phyloP scores from a whole-genome alignment of 2,888 invertebrate genomes.

The Griposia aprilina region DNA sequence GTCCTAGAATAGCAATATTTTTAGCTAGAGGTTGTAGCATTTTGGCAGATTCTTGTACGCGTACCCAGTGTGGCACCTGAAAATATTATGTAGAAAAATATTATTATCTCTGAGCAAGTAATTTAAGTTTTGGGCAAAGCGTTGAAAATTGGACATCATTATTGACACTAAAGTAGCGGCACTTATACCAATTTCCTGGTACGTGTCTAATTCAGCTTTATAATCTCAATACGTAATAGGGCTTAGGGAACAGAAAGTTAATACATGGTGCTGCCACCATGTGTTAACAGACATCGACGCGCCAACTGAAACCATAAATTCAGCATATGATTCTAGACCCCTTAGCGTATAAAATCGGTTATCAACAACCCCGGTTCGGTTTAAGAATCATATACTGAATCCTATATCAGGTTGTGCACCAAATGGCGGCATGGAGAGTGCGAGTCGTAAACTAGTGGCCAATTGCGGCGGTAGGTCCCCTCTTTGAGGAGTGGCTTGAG shows the following conservation, averaged over 20 bases:
- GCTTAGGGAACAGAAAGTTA: background rate
- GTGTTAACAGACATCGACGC: no score
- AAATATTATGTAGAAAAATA: slow-evolving; percentile 42
- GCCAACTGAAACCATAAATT: no score
- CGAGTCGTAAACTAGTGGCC: no score
- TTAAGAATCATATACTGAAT: no score
- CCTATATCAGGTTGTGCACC: no score
- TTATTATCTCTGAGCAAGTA: background rate
- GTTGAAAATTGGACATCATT: slow-evolving; percentile 8
- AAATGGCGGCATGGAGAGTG: no score
- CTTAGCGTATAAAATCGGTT: no score
- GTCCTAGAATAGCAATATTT: slow-evolving; percentile 92
- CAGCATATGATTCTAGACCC: no score
- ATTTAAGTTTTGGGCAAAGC: background rate
- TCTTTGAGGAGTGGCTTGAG: no score
- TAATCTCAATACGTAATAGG: background rate
- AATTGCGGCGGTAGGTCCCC: no score
- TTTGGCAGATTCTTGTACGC: slow-evolving; percentile 92
- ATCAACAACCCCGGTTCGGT: no score
- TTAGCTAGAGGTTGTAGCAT: slow-evolving; percentile 91
- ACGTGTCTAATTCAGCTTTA: slow-evolving; percentile 16
- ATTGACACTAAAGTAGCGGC: slow-evolving; percentile 17
- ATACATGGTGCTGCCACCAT: background rate
- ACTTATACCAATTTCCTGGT: slow-evolving; percentile 40
- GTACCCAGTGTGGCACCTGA: slow-evolving; percentile 85